phyloP scores from a whole-genome alignment of 2,797 vertebrate species.

The Bradypus variegatus region DNA sequence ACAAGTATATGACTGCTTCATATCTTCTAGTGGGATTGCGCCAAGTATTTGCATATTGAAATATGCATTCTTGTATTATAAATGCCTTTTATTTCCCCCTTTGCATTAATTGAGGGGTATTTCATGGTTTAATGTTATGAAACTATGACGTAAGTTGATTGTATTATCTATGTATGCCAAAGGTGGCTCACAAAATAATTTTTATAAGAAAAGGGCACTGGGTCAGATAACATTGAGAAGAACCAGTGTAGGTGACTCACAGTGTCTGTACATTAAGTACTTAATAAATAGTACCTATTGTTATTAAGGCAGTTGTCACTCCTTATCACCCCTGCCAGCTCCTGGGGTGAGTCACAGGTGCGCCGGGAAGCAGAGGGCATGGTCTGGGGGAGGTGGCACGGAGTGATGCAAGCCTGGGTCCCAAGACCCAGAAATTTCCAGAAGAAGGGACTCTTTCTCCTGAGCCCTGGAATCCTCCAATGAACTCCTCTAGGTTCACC shows the following conservation, averaged over 20 bases:
- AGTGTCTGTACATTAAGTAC: not conserved
- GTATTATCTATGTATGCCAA: not conserved
- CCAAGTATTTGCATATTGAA: not conserved
- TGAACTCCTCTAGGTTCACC: not conserved
- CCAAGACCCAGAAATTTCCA: not conserved
- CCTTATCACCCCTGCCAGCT: not conserved
- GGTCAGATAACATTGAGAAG: not conserved
- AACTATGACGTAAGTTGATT: not conserved
- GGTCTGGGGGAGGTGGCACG: not conserved
- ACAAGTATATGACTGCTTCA: not conserved
- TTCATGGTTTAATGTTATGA: slow-evolving; percentile 15
- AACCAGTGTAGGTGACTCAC: not conserved
- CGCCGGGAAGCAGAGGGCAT: not conserved
- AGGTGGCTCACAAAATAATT: not conserved
- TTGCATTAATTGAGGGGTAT: not conserved
- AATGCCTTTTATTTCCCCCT: not conserved
- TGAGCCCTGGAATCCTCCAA: not conserved
- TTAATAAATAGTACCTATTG: not conserved
- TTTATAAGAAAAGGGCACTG: not conserved
- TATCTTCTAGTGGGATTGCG: not conserved
- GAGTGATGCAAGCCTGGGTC: not conserved
- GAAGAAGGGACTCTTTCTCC: not conserved
- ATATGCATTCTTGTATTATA: not conserved
- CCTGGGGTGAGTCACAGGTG: not conserved
- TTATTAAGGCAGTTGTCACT: not conserved